These are phyloP conservation scores for Coracias cyanogaster DNA, from an alignment of 2,797 vertebrate genomes.

Conservation along the genomic window DNA sequence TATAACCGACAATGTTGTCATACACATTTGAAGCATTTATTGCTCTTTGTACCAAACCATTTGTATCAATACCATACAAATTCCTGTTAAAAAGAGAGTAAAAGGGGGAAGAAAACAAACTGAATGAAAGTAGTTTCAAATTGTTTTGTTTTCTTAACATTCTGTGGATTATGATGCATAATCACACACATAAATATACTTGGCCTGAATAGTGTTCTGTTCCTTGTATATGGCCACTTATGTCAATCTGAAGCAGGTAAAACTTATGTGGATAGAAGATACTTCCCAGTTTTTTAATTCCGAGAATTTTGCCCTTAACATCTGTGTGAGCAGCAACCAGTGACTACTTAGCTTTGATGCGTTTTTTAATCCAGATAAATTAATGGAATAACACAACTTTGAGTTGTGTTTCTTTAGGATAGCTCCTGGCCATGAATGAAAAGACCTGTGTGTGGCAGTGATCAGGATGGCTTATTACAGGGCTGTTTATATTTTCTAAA, in stretches of 20 bases:
- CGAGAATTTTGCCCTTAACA: not conserved
- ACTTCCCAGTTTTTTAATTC: not conserved
- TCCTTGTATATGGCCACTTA: not conserved
- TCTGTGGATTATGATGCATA: not conserved
- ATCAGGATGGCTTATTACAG: not conserved
- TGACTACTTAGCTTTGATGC: not conserved
- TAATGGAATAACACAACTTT: not conserved
- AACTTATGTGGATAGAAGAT: not conserved
- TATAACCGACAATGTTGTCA: slow-evolving; percentile 90
- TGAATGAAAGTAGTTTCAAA: not conserved
- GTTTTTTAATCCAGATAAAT: not conserved
- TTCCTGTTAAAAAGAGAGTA: slow-evolving; percentile 79
- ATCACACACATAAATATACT: not conserved
- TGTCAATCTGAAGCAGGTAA: not conserved
- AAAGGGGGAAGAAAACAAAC: not conserved
- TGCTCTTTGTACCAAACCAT: slow-evolving; percentile 93
- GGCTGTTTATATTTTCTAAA: not conserved
- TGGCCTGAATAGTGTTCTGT: not conserved
- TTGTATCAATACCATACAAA: slow-evolving; percentile 88
- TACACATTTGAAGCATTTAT: slow-evolving; percentile 95
- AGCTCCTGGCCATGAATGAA: not conserved
- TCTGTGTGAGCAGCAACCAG: not conserved
- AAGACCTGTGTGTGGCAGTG: not conserved
- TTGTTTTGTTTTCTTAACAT: not conserved
- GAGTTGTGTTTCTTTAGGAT: not conserved